phyloP scores from a whole-genome alignment of 2,797 vertebrate species.

The Poeciliopsis turneri region DNA sequence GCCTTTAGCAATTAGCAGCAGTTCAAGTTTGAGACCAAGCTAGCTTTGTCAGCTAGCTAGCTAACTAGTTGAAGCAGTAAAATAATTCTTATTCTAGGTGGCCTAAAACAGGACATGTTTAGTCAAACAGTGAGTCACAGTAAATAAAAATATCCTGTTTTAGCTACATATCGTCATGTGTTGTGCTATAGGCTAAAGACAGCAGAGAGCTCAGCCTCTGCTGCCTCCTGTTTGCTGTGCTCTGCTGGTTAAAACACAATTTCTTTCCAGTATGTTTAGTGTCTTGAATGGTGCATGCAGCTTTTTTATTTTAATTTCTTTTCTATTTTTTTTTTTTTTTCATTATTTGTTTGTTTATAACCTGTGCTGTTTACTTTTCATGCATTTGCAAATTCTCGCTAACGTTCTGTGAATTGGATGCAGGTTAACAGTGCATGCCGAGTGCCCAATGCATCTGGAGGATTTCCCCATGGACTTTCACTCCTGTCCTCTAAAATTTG shows the following conservation, averaged over 20 bases:
- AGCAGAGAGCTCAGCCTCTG: slow-evolving; percentile 23
- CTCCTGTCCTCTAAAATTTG: slow-evolving; percentile 98
- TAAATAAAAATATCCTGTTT: neutral
- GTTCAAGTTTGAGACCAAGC: neutral
- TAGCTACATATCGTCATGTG: neutral
- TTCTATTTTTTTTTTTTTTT: slow-evolving; percentile 9
- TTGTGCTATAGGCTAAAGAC: slow-evolving; percentile 6
- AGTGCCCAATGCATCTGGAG: slow-evolving; percentile 99
- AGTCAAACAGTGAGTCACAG: neutral
- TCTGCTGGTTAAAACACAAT: slow-evolving; percentile 37
- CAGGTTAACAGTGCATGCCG: slow-evolving; percentile 98
- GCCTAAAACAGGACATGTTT: neutral
- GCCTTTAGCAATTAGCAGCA: neutral
- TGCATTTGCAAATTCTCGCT: slow-evolving; percentile 63
- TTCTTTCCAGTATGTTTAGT: slow-evolving; percentile 45
- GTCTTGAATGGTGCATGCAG: slow-evolving; percentile 59
- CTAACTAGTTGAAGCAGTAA: neutral
- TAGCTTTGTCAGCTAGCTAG: neutral
- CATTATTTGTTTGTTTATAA: slow-evolving; percentile 20
- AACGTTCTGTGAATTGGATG: slow-evolving; percentile 66
- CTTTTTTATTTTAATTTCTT: slow-evolving; percentile 33
- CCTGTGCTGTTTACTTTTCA: slow-evolving; percentile 61
- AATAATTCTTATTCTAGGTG: neutral
- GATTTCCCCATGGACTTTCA: slow-evolving; percentile 99
- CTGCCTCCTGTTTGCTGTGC: slow-evolving; percentile 43